phyloP scores from a whole-genome alignment of 2,888 invertebrate genomes.

The Linyphia triangularis region DNA sequence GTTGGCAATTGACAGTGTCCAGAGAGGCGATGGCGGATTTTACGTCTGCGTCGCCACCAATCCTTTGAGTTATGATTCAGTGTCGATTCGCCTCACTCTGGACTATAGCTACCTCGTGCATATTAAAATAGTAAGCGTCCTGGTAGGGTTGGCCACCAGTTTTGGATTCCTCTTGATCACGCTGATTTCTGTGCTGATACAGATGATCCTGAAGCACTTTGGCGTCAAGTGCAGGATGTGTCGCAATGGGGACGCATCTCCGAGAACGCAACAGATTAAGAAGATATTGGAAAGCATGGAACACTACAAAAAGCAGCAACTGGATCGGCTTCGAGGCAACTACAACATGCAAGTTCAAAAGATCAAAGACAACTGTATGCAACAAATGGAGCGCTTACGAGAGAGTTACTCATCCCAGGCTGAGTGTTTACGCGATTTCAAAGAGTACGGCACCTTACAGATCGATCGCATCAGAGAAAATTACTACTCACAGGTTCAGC shows the following conservation, averaged over 20 bases:
- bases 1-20: slow-evolving; percentile 64
- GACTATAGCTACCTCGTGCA: slow-evolving; percentile 91
- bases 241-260: slow-evolving; percentile 85
- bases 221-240: slow-evolving; percentile 80
- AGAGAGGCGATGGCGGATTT: slow-evolving; percentile 71
- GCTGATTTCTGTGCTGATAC: slow-evolving; percentile 87
- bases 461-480: slow-evolving; percentile 92
- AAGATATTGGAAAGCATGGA: slow-evolving; percentile 94
- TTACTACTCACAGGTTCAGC: slow-evolving; percentile 94
- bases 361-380: slow-evolving; percentile 94
- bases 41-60: slow-evolving; percentile 93
- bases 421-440: slow-evolving; percentile 90
- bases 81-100: slow-evolving; percentile 88
- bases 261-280: slow-evolving; percentile 90
- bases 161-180: slow-evolving; percentile 89
- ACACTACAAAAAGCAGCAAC: slow-evolving; percentile 91
- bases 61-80: slow-evolving; percentile 88
- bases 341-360: slow-evolving; percentile 94
- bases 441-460: slow-evolving; percentile 91
- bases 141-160: slow-evolving; percentile 90
- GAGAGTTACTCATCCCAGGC: slow-evolving; percentile 93
- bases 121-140: slow-evolving; percentile 90
- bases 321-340: slow-evolving; percentile 93
- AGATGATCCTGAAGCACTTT: slow-evolving; percentile 80
- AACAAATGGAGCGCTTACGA: slow-evolving; percentile 96